Conservation (phyloP, 2,797 vertebrate genomes). For the Gymnocypris eckloni region DNA sequence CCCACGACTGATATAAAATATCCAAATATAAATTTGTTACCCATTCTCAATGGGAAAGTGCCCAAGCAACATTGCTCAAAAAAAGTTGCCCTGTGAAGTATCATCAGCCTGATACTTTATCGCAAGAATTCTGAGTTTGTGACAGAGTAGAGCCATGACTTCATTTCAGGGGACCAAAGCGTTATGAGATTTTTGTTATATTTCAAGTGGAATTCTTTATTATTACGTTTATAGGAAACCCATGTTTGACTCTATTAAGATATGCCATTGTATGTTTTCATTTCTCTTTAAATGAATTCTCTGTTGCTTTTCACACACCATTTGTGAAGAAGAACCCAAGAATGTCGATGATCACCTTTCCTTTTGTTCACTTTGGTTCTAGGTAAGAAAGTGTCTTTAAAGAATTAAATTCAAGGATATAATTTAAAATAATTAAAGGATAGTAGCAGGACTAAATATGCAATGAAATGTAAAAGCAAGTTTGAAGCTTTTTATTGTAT, state of each 20-base stretch:
- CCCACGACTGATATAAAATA: background rate
- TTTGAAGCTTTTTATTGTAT: background rate
- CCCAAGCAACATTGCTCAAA: background rate
- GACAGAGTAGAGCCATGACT: background rate
- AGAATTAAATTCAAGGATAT: background rate
- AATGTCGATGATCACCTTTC: slow-evolving; percentile 24
- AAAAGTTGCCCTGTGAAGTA: background rate
- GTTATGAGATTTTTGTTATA: background rate
- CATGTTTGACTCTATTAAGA: background rate
- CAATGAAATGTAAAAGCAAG: background rate
- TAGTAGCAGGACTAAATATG: background rate
- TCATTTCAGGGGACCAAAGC: background rate
- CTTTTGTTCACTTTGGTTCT: slow-evolving; percentile 14
- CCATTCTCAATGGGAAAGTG: background rate
- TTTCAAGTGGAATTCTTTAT: background rate
- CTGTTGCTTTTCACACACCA: slow-evolving; percentile 8
- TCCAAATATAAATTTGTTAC: background rate
- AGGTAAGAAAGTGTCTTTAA: slow-evolving; percentile 39
- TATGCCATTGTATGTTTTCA: background rate
- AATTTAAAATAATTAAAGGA: background rate
- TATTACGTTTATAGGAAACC: background rate
- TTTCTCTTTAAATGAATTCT: background rate
- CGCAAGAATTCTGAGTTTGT: background rate
- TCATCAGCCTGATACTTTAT: background rate
- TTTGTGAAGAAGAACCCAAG: slow-evolving; percentile 26